Evolutionary conservation across 2,797 vertebrate species (phyloP).

Genomic region (Mallotus villosus): DNA sequence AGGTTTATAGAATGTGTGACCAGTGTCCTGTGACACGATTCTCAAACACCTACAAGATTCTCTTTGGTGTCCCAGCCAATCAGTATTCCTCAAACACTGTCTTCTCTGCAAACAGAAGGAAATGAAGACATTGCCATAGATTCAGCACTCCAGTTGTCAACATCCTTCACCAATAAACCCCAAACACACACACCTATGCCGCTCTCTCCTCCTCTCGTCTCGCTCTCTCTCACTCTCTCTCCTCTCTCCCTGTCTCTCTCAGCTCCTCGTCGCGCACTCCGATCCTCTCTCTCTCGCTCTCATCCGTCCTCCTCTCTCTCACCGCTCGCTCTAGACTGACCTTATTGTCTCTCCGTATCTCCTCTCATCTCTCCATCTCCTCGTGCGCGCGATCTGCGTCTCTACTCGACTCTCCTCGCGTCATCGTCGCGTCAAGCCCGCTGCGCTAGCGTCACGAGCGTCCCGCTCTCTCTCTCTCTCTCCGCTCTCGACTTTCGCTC

Average conservation of each 20-base stretch:
- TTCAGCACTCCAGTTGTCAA: conserved; percentile 38
- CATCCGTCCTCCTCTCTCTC: not conserved
- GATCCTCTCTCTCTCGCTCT: not conserved
- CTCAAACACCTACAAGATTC: not conserved
- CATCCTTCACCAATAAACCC: conserved; percentile 26
- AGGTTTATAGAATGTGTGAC: too few species aligned
- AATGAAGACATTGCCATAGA: conserved; percentile 47
- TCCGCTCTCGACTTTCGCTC: too few species aligned
- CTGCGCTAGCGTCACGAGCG: too few species aligned
- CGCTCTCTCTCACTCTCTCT: not conserved
- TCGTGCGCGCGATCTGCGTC: too few species aligned
- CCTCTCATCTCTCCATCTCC: not conserved
- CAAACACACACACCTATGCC: not conserved
- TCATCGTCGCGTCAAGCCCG: too few species aligned
- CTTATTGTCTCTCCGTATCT: conserved; percentile 1
- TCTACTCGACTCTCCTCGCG: too few species aligned
- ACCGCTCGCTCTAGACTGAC: too few species aligned
- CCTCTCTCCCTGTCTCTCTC: not conserved
- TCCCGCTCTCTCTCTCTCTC: too few species aligned
- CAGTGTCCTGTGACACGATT: too few species aligned
- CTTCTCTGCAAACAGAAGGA: conserved; percentile 5
- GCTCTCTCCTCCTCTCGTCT: not conserved
- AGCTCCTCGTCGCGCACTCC: too few species aligned
- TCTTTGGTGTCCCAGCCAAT: not conserved
- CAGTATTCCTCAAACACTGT: not conserved